Evolutionary conservation across 2,888 invertebrate species (phyloP).

Genomic region (Atrina japonica): DNA sequence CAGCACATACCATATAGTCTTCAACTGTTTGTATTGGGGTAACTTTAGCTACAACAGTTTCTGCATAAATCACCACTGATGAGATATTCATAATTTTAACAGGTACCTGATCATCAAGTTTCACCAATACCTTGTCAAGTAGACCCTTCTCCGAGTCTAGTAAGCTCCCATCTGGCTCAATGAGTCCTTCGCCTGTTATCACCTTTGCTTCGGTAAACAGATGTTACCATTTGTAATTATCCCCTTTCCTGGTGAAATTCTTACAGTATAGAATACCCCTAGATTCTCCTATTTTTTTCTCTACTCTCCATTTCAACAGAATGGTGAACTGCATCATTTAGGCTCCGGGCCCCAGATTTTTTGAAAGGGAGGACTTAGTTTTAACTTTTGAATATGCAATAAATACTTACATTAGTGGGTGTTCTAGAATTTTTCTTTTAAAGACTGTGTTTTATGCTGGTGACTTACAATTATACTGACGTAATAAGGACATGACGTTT

Average conservation of each 20-base stretch:
- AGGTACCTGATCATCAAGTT: neutral
- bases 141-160: neutral
- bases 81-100: slow-evolving; percentile 8
- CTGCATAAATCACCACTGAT: neutral
- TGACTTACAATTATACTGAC: too few species aligned
- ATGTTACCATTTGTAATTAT: neutral
- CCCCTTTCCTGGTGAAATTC: neutral
- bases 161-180: neutral
- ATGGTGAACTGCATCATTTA: slow-evolving; percentile 32
- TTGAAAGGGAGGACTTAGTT: slow-evolving; percentile 19
- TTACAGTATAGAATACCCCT: slow-evolving; percentile 3
- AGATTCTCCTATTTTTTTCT: slow-evolving; percentile 5
- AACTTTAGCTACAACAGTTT: slow-evolving; percentile 5
- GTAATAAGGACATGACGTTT: too few species aligned
- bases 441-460: too few species aligned
- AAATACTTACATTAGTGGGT: too few species aligned
- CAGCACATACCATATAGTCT: neutral
- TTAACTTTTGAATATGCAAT: too few species aligned
- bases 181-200: neutral
- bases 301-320: slow-evolving; percentile 27
- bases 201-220: neutral
- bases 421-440: too few species aligned
- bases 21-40: neutral
- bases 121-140: neutral
- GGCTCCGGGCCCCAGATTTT: slow-evolving; percentile 16